Conservation (phyloP, 2,113 vertebrate species). For the Aramus guarauna region DNA sequence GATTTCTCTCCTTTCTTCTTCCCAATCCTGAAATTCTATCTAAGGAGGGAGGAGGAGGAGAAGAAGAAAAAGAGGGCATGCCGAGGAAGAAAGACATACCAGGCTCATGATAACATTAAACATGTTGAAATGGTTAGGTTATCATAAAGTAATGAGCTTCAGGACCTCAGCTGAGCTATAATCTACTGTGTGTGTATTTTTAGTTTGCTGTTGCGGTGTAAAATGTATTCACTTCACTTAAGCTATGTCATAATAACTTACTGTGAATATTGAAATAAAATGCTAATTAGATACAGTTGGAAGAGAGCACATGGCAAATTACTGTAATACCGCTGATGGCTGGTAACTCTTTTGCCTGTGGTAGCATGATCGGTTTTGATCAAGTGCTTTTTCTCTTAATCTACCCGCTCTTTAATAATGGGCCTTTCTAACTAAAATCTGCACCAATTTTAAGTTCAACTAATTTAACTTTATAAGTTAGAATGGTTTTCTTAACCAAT, state of each 20-base stretch:
- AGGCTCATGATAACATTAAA: not conserved
- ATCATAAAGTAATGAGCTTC: not conserved
- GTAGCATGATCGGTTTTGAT: constrained; percentile 41
- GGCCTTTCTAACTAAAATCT: not conserved
- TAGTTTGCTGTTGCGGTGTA: not conserved
- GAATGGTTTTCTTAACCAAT: not conserved
- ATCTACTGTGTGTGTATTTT: not conserved
- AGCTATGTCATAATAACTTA: constrained; percentile 30
- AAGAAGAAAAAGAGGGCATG: not conserved
- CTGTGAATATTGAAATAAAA: constrained; percentile 52
- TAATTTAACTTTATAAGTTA: not conserved
- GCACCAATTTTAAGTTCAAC: not conserved
- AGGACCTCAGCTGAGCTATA: not conserved
- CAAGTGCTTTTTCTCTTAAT: constrained; percentile 14
- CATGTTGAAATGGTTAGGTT: not conserved
- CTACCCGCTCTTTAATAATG: not conserved
- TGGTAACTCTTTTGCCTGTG: constrained; percentile 7
- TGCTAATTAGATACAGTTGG: constrained; percentile 46
- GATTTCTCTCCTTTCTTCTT: not conserved
- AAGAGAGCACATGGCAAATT: constrained; percentile 37
- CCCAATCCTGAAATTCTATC: not conserved
- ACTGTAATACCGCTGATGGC: not conserved
- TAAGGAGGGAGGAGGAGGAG: not conserved
- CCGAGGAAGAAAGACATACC: not conserved
- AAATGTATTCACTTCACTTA: constrained; percentile 35